These are phyloP conservation scores for Disparrhopalites patrizii DNA, from an alignment of 2,888 invertebrate genomes.

Conservation along the genomic window DNA sequence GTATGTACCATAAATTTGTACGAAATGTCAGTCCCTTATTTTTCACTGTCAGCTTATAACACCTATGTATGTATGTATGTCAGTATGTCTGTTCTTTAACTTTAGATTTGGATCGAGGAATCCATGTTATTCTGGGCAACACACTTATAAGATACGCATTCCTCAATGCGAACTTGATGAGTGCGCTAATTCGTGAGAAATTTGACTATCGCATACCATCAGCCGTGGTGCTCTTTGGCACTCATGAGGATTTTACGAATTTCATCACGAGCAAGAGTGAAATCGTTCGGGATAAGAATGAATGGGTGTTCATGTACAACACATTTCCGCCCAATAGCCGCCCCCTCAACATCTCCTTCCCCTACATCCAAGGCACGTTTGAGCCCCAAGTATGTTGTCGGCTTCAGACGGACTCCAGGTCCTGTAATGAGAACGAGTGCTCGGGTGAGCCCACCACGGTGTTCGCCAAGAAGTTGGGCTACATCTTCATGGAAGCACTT, in stretches of 20 bases:
- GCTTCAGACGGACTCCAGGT: constrained; percentile 3
- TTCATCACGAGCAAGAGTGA: constrained; percentile 33
- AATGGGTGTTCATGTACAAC: constrained; percentile 46
- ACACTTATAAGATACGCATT: constrained; percentile 47
- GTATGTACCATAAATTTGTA: not conserved
- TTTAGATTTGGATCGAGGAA: constrained; percentile 42
- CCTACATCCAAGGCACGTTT: constrained; percentile 39
- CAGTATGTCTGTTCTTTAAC: too few species aligned
- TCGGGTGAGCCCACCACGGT: constrained; percentile 32
- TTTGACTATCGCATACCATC: constrained; percentile 47
- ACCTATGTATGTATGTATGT: too few species aligned
- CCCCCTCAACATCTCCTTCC: constrained; percentile 40
- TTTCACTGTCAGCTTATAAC: too few species aligned
- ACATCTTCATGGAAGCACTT: constrained; percentile 34
- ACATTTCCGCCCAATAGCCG: constrained; percentile 28
- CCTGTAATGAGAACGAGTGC: constrained; percentile 34
- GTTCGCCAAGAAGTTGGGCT: constrained; percentile 39
- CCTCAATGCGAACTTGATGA: constrained; percentile 37
- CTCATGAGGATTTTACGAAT: constrained; percentile 31
- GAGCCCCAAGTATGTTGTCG: constrained; percentile 37
- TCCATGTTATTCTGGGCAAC: constrained; percentile 43
- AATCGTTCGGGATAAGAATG: constrained; percentile 41
- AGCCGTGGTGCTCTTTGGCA: constrained; percentile 42
- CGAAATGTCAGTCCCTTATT: too few species aligned
- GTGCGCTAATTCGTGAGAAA: constrained; percentile 42